Evolutionary conservation across 2,113 vertebrate genomes (phyloP).

Genomic region (Hiodon alosoides): DNA sequence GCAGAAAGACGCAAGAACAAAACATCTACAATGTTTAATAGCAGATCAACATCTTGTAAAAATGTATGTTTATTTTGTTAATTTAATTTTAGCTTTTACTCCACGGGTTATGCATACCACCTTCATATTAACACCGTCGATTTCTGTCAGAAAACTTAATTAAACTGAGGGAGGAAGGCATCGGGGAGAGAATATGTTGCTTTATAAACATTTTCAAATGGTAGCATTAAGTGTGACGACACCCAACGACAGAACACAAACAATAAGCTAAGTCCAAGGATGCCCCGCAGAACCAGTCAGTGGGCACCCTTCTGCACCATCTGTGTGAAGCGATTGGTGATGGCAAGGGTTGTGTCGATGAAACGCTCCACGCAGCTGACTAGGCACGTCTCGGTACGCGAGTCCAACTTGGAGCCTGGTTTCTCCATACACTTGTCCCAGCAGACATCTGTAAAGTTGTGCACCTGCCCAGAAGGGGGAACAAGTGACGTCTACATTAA

Average conservation of each 20-base stretch:
- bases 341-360: conserved; percentile 79
- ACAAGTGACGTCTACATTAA: too few species aligned
- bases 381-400: conserved; percentile 77
- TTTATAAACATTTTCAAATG: neutral
- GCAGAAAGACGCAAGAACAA: too few species aligned
- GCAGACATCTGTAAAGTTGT: conserved; percentile 83
- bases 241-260: too few species aligned
- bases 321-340: conserved; percentile 84
- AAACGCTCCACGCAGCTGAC: conserved; percentile 84
- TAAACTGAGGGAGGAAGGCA: too few species aligned
- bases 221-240: neutral
- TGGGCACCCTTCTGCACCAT: conserved; percentile 80
- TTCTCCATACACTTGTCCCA: conserved; percentile 88
- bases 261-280: neutral
- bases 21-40: too few species aligned
- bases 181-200: neutral
- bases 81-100: too few species aligned
- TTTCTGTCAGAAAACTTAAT: too few species aligned
- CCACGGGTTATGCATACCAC: too few species aligned
- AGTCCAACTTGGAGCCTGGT: conserved; percentile 74
- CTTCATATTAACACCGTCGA: too few species aligned
- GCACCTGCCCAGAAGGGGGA: conserved; percentile 58
- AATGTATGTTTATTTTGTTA: too few species aligned
- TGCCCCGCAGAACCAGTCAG: conserved; percentile 29
- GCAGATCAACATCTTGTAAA: too few species aligned